These are phyloP conservation scores for Copidosoma floridanum DNA, from an alignment of 1,140 invertebrate species.

Conservation along the genomic window DNA sequence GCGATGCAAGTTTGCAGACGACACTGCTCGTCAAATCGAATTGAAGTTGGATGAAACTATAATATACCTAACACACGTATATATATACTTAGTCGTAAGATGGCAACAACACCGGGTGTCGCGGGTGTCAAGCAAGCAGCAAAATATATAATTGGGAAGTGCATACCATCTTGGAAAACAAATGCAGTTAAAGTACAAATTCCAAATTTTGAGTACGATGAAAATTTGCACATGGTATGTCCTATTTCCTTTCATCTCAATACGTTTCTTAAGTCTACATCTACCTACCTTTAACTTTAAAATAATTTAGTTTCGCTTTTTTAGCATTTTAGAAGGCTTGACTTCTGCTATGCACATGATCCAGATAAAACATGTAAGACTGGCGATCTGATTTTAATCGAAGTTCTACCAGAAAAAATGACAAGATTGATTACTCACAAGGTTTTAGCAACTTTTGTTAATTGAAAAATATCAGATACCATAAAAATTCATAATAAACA, in stretches of 20 bases:
- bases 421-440: slow-evolving; percentile 76
- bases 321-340: slow-evolving; percentile 75
- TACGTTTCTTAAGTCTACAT: too few species aligned
- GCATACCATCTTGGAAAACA: slow-evolving; percentile 70
- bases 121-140: neutral
- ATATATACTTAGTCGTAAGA: too few species aligned
- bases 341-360: slow-evolving; percentile 74
- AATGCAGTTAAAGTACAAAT: slow-evolving; percentile 75
- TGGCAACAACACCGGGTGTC: too few species aligned
- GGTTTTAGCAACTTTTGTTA: slow-evolving; percentile 33
- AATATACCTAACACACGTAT: too few species aligned
- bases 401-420: slow-evolving; percentile 69
- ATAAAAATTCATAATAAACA: neutral
- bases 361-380: slow-evolving; percentile 73
- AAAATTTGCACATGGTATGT: slow-evolving; percentile 66
- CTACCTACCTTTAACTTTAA: too few species aligned
- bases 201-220: slow-evolving; percentile 68
- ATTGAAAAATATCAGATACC: neutral
- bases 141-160: slow-evolving; percentile 64
- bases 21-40: too few species aligned
- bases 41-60: too few species aligned
- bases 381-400: slow-evolving; percentile 78
- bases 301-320: slow-evolving; percentile 38
- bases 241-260: slow-evolving; percentile 30
- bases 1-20: too few species aligned